phyloP scores from a whole-genome alignment of 2,113 vertebrate species.

The Gallinago paraguaiae region DNA sequence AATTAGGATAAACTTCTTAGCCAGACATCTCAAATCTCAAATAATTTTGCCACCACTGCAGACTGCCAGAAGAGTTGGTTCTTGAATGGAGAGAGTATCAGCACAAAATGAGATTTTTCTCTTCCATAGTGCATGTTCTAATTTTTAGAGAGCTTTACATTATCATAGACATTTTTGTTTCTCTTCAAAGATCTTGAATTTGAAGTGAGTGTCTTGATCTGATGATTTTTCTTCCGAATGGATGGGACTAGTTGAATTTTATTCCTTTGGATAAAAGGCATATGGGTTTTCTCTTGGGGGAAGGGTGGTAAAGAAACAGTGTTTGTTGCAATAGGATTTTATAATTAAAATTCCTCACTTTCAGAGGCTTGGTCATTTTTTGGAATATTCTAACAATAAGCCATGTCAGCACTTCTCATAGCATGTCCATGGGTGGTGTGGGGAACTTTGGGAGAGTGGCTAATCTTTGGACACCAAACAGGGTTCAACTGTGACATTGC shows the following conservation, averaged over 20 bases:
- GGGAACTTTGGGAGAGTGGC: neutral
- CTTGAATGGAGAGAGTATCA: neutral
- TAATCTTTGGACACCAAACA: neutral
- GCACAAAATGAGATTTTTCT: neutral
- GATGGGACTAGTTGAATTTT: neutral
- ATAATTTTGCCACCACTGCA: neutral
- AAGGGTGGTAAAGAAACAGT: neutral
- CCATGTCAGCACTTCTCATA: neutral
- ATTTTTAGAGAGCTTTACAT: neutral
- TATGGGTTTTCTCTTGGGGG: neutral
- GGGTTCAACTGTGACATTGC: neutral
- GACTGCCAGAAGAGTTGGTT: neutral
- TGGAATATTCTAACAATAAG: neutral
- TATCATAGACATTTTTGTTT: neutral
- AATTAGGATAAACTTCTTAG: neutral
- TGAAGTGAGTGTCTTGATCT: neutral
- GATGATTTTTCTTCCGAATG: neutral
- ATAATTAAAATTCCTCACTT: slow-evolving; percentile 16
- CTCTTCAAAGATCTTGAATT: neutral
- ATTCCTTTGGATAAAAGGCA: neutral
- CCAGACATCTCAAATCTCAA: neutral
- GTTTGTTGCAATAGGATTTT: slow-evolving; percentile 22
- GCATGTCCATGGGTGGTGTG: neutral
- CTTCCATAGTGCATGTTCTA: neutral
- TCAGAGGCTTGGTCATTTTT: neutral